Percentiles rank a stretch among this genome's conserved stretches.
phyloP scores from a whole-genome alignment of 2,797 vertebrate species.

The Myotis myotis region DNA sequence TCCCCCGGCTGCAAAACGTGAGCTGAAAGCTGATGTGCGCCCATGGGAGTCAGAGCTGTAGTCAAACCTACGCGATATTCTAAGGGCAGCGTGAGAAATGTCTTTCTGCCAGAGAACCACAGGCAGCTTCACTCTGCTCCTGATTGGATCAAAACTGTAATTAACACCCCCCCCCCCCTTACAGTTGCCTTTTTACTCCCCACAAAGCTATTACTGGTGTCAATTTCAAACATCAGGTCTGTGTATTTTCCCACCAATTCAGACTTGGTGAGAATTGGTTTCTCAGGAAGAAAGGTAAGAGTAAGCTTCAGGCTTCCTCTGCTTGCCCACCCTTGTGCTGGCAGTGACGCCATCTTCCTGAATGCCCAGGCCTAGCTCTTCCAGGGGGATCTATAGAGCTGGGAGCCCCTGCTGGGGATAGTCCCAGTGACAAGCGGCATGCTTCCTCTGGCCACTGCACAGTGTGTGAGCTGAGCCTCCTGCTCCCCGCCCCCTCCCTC shows the following conservation, averaged over 20 bases:
- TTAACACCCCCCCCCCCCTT: background rate
- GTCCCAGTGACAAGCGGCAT: background rate
- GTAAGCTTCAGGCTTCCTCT: background rate
- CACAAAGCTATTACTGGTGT: background rate
- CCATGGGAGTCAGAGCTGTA: fast-evolving
- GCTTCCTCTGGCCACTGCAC: background rate
- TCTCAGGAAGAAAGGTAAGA: background rate
- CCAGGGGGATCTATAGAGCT: background rate
- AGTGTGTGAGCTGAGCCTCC: background rate
- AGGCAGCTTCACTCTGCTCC: background rate
- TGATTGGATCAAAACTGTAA: background rate
- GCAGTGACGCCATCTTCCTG: background rate
- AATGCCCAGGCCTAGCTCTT: background rate
- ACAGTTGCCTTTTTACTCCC: background rate
- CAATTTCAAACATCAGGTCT: background rate
- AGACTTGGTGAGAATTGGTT: background rate
- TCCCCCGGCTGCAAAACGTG: background rate
- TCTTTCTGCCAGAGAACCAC: background rate
- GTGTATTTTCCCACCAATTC: background rate
- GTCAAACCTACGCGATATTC: background rate
- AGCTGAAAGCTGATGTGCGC: background rate
- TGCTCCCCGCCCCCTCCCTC: background rate
- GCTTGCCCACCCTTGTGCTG: background rate
- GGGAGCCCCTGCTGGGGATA: background rate
- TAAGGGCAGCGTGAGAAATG: background rate